These are phyloP conservation scores for Neosilurus mollespiculum DNA, from an alignment of 2,797 vertebrate species.

Conservation along the genomic window DNA sequence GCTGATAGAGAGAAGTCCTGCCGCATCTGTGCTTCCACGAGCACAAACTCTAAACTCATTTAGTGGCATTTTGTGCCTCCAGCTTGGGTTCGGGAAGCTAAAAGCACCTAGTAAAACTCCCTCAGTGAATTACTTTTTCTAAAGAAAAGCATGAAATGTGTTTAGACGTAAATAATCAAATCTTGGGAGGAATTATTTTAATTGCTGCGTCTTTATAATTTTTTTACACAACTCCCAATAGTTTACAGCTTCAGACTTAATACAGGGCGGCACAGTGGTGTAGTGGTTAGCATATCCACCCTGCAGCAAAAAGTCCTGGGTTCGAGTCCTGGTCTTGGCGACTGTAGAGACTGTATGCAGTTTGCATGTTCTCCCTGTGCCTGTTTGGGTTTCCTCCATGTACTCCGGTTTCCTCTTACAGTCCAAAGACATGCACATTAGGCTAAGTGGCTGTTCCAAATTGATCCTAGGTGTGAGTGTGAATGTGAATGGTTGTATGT, in stretches of 20 bases:
- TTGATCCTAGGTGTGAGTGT: too few species aligned
- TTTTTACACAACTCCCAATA: background rate
- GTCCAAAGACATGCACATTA: too few species aligned
- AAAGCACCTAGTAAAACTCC: background rate
- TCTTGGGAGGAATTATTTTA: background rate
- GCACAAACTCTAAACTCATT: constrained; percentile 2
- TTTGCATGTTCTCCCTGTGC: too few species aligned
- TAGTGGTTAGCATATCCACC: too few species aligned
- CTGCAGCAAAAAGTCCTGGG: too few species aligned
- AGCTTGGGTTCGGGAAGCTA: background rate
- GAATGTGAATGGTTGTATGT: too few species aligned
- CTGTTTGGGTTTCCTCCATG: too few species aligned
- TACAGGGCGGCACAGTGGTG: background rate
- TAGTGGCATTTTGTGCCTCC: background rate
- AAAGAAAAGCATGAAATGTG: background rate
- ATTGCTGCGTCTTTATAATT: background rate
- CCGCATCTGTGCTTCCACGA: background rate
- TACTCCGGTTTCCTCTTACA: too few species aligned
- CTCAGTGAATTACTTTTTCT: background rate
- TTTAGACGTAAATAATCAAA: background rate
- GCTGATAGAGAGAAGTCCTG: background rate
- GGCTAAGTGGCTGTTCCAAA: too few species aligned
- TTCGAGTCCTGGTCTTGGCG: too few species aligned
- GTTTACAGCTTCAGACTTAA: constrained; percentile 2
- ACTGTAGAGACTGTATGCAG: too few species aligned